Evolutionary conservation across 2,797 vertebrate genomes (phyloP).

Genomic region (Liparis tanakae): DNA sequence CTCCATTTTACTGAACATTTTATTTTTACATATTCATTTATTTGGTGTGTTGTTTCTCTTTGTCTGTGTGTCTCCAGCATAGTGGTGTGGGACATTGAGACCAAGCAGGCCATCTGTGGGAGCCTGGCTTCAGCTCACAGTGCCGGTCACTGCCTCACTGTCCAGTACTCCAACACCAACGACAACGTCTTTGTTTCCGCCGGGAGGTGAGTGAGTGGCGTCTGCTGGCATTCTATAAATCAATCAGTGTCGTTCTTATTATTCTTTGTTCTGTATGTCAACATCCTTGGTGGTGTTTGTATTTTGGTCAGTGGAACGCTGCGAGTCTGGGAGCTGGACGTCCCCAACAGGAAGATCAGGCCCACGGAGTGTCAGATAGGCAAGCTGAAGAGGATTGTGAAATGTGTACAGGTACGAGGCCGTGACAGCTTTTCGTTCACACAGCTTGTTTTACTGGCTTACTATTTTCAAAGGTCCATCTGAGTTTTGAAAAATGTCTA

Average conservation of each 20-base stretch:
- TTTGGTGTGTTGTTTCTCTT: neutral
- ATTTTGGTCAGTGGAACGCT: slow-evolving; percentile 81
- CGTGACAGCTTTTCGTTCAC: neutral
- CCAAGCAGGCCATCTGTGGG: slow-evolving; percentile 87
- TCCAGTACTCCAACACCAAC: slow-evolving; percentile 81
- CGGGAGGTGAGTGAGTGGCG: slow-evolving; percentile 84
- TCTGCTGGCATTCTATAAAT: neutral
- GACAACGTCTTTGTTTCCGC: slow-evolving; percentile 89
- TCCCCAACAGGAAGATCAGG: slow-evolving; percentile 86
- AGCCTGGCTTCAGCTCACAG: slow-evolving; percentile 82
- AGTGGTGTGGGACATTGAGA: slow-evolving; percentile 88
- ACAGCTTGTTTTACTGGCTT: neutral
- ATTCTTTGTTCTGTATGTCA: neutral
- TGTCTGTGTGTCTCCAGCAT: slow-evolving; percentile 79
- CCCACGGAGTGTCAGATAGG: slow-evolving; percentile 86
- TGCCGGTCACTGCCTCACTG: slow-evolving; percentile 77
- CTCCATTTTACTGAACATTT: neutral
- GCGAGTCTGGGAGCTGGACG: slow-evolving; percentile 90
- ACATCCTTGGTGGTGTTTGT: slow-evolving; percentile 17
- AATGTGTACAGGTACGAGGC: slow-evolving; percentile 82
- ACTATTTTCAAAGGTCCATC: neutral
- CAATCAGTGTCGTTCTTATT: neutral
- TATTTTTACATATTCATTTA: neutral
- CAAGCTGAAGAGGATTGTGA: slow-evolving; percentile 84
- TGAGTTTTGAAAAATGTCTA: neutral